These are phyloP conservation scores for Diplogasteroides magnus DNA, from an alignment of 1,140 invertebrate genomes.

Conservation along the genomic window DNA sequence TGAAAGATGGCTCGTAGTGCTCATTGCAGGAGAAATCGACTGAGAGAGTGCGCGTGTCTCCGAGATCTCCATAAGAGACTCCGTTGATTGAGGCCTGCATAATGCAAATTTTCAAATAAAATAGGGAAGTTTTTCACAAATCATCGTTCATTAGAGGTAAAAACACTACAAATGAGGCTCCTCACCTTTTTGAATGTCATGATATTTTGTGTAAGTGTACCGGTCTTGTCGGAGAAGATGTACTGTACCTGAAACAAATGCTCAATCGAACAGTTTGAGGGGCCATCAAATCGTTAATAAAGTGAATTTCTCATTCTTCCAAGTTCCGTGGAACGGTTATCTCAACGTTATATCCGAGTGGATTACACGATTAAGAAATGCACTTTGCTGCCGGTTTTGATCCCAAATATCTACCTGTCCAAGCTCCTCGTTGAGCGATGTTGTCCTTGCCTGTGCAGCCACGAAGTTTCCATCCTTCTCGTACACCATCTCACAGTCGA, in stretches of 20 bases:
- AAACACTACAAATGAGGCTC: no score
- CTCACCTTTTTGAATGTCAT: conserved; percentile 94
- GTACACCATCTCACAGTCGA: conserved; percentile 84
- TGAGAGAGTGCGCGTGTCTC: conserved; percentile 69
- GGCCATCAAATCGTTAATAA: no score
- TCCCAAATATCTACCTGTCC: conserved; percentile 82
- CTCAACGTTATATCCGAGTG: no score
- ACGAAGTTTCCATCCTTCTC: conserved; percentile 71
- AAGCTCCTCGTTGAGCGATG: conserved; percentile 94
- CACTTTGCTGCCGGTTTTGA: no score
- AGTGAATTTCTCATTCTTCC: no score
- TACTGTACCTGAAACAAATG: conserved; percentile 80
- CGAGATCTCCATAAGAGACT: conserved; percentile 83
- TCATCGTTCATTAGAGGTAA: no score
- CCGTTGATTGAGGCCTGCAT: conserved; percentile 79
- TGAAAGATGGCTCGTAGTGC: conserved; percentile 82
- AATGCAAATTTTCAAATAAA: background rate
- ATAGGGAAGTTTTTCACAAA: no score
- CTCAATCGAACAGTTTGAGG: no score
- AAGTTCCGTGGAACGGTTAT: no score
- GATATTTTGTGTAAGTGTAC: conserved; percentile 93
- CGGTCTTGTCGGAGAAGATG: conserved; percentile 98
- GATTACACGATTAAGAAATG: no score
- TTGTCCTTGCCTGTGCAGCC: conserved; percentile 91
- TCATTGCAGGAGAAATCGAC: conserved; percentile 90